Evolutionary conservation across 1,140 invertebrate genomes (phyloP), one percentile per base, ranked within the genome.

Genomic region (Marisa cornuarietis): DNA sequence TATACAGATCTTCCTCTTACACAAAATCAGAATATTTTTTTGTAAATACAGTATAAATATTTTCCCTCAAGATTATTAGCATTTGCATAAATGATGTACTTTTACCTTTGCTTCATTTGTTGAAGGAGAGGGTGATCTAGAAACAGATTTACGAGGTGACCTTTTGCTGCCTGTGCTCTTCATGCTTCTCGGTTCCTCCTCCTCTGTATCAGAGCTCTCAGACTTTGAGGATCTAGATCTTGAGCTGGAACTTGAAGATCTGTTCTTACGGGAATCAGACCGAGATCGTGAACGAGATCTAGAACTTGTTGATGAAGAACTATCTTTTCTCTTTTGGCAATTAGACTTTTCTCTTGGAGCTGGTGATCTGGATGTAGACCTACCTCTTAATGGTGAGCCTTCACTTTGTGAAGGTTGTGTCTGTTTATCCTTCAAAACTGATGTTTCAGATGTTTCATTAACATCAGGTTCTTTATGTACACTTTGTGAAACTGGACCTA

Each of bases 171-270:
- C 22, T 22, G 22, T n/a, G 22, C 65, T 31, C 65, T n/a, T 68
- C 65, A 58, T 14, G 16, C 65, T 22, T 22, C 11, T 68, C 1
- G 65, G 26, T 68, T 68, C 11, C 65, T 68, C 65, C 26, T n/a
- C 65, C 10, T 68, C 65, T n/a, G 65, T 24, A 51, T 52, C 71
- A 54, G 71, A 73, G 14, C 51, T 73, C 66, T 49, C 65, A 31
- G 79, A 78, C 9, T 51, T 71, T 6, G 85, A 81, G 78, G 87
- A 86, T 54, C 81, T 83, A 78, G 84, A 85, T 61, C 81, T 78
- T 58, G 83, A 81, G 31, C 69, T 78, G 22, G 83, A 85, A 61
- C 65, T n/a, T 76, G 77, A 73, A 54, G 83, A 85, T 69, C 75
- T 80, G 14, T 42, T 72, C 18, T 20, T 63, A 14, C 80, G 24